Percentiles rank a stretch among this genome's conserved stretches.
Evolutionary conservation across 1,140 invertebrate genomes (phyloP).

Genomic region (Eulimnadia texana): DNA sequence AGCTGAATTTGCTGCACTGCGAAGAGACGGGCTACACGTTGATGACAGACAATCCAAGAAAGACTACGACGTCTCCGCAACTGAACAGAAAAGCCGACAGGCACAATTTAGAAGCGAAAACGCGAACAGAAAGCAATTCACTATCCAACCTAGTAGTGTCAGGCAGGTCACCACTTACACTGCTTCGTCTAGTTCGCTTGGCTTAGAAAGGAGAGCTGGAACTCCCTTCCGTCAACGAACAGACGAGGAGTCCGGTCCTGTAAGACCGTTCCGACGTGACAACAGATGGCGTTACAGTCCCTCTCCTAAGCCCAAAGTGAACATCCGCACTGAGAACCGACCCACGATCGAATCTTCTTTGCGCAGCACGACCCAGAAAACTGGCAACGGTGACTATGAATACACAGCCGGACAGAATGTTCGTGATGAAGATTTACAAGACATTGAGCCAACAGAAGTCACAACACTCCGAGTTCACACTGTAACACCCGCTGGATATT

Average conservation of each 20-base stretch:
- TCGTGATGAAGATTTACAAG: neutral
- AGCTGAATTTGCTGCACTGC: neutral
- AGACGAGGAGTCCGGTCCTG: neutral
- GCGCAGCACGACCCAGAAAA: constrained; percentile 14
- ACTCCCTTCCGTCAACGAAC: neutral
- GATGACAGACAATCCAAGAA: no score
- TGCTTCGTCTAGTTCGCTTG: neutral
- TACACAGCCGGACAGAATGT: constrained; percentile 40
- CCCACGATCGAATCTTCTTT: constrained; percentile 28
- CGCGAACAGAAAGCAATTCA: neutral
- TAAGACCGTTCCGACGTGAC: constrained; percentile 31
- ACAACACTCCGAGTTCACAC: constrained; percentile 41
- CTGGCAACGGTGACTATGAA: constrained; percentile 34
- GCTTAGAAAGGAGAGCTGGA: constrained; percentile 7
- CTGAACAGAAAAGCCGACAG: no score
- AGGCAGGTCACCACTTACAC: neutral
- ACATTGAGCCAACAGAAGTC: constrained; percentile 13
- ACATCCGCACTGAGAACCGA: constrained; percentile 46
- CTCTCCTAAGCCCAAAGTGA: constrained; percentile 64
- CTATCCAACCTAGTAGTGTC: neutral
- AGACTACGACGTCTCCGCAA: no score
- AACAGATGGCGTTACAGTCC: constrained; percentile 68
- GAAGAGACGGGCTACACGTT: neutral
- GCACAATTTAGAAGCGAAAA: no score
- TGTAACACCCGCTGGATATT: constrained; percentile 65